Evolutionary conservation across 2,113 vertebrate genomes (phyloP), one percentile per base, ranked within the genome.

Genomic region (Trochalopteron elliotii): DNA sequence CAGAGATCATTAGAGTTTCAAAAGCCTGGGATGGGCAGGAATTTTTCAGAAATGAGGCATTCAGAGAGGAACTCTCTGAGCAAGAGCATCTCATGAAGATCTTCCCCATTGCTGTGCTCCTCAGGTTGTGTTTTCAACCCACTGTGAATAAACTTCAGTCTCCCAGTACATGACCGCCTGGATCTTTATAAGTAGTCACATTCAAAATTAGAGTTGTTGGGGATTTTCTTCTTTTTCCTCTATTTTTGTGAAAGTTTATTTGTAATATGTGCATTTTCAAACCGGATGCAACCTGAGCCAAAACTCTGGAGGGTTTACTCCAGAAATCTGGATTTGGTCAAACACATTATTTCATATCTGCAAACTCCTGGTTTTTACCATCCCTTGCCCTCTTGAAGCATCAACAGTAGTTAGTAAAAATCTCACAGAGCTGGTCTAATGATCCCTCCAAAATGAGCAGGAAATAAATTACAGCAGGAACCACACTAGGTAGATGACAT

Each of bases 391-490:
- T 74, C 47, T 53, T 47, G 47, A 78, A 60, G 53, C 25, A 56
- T 24, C 11, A 0, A 7, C 2, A 44, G 50, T 14, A 60, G 30
- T 39, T 44, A 19, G 44, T 33, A 75, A 84, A 89, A 82, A 55
- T 37, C 53, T 78, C 57, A n/a, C 69, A 70, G 47, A 82, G 39
- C 52, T 63, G 35, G 4, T 85, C 30, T 83, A 39, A 67, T 44
- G 64, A 71, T 75, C n/a, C 37, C 70, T 76, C 57, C 60, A 15
- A 80, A 86, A 69, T 30, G 61, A 65, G 59, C 27, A 56, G 63
- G 64, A 52, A 91, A 81, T 57, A 49, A 77, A 90, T 82, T 53
- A 25, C 59, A 64, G n/a, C 79, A 90, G 67, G n/a, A 95, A 13
- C 71, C 88, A 63, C 74, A 42, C 19, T 13, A 37, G 53, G 67